Evolutionary conservation across 2,797 vertebrate genomes (phyloP).

Genomic region (Esox masquinongy): DNA sequence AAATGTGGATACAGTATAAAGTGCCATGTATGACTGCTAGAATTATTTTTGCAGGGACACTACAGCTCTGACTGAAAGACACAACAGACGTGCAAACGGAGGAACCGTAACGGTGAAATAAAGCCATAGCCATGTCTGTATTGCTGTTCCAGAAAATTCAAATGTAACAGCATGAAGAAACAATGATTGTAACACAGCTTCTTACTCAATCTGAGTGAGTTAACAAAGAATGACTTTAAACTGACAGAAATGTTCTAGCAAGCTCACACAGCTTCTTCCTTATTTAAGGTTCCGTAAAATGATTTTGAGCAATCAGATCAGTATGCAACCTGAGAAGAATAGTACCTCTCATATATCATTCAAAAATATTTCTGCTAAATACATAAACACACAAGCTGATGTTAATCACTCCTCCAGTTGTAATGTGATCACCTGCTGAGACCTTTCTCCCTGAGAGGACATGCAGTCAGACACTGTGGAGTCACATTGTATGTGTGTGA

Average conservation of each 20-base stretch:
- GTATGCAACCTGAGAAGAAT: not conserved
- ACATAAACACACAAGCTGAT: constrained; percentile 39
- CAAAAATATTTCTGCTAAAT: not conserved
- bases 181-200: too few relatives aligned
- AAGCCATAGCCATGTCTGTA: too few relatives aligned
- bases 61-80: too few relatives aligned
- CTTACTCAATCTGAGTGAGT: too few relatives aligned
- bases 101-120: too few relatives aligned
- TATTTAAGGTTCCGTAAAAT: not conserved
- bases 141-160: too few relatives aligned
- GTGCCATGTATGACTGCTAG: too few relatives aligned
- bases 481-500: constrained; percentile 33
- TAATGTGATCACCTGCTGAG: constrained; percentile 60
- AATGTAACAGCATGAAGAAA: too few relatives aligned
- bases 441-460: constrained; percentile 53
- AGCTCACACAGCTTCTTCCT: not conserved
- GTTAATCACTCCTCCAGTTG: constrained; percentile 52
- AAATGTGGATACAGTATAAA: too few relatives aligned
- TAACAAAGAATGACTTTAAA: not conserved
- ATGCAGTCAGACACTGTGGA: constrained; percentile 63
- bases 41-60: too few relatives aligned
- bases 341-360: not conserved
- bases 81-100: too few relatives aligned
- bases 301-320: constrained; percentile 5
- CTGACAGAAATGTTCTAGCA: not conserved